Conservation (phyloP, 2,797 vertebrate genomes). For the Tachyglossus aculeatus region DNA sequence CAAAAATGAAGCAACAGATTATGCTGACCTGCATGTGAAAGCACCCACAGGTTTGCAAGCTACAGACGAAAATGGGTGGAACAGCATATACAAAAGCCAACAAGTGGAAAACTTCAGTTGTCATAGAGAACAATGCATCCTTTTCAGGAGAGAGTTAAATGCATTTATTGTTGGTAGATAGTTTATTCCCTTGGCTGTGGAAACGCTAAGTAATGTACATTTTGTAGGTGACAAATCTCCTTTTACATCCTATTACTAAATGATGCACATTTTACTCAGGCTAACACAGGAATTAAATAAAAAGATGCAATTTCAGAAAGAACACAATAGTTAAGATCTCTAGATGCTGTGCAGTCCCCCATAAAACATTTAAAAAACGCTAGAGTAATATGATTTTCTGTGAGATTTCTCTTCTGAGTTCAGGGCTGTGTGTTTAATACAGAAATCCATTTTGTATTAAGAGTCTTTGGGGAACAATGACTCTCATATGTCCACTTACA, state of each 20-base stretch:
- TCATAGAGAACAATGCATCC: conserved; percentile 9
- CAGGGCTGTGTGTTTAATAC: conserved; percentile 11
- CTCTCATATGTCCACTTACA: neutral
- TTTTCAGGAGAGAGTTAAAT: conserved; percentile 32
- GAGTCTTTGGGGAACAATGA: neutral
- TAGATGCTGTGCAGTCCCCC: neutral
- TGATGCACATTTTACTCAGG: conserved; percentile 16
- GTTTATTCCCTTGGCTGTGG: neutral
- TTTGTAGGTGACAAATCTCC: conserved; percentile 40
- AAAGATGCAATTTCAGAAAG: conserved; percentile 39
- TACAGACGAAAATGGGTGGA: too few relatives aligned
- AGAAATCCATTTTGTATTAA: conserved; percentile 25
- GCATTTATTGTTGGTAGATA: conserved; percentile 32
- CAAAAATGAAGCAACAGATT: too few relatives aligned
- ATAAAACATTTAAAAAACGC: conserved; percentile 41
- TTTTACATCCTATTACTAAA: conserved; percentile 48
- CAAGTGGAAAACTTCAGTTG: conserved; percentile 11
- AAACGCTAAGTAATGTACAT: conserved; percentile 10
- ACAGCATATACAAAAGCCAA: conserved; percentile 18
- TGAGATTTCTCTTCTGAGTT: conserved; percentile 30
- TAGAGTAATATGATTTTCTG: neutral
- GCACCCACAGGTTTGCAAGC: too few relatives aligned
- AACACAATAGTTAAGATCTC: conserved; percentile 17
- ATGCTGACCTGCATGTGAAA: too few relatives aligned
- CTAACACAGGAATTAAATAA: conserved; percentile 48